Percentiles rank a stretch among this genome's conserved stretches.
Conservation (phyloP, 2,888 invertebrate species). For the Meandrusa payeni region DNA sequence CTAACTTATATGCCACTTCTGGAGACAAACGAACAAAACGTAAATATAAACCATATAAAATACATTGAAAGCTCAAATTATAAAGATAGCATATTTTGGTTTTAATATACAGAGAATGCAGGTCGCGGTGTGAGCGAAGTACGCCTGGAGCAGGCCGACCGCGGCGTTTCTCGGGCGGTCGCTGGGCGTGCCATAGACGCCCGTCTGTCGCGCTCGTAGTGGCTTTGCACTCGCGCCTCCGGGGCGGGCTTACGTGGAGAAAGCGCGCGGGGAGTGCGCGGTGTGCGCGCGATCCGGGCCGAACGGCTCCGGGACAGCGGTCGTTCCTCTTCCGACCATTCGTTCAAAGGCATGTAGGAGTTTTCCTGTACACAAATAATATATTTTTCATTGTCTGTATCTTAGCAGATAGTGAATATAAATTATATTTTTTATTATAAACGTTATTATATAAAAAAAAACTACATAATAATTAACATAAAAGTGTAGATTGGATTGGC, state of each 20-base stretch:
- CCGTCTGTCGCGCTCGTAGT: constrained; percentile 58
- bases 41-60: no score
- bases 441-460: no score
- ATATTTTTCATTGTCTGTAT: no score
- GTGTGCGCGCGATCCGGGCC: constrained; percentile 48
- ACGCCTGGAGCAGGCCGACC: constrained; percentile 55
- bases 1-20: no score
- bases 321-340: constrained; percentile 60
- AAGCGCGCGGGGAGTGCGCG: constrained; percentile 50
- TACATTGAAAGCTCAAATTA: no score
- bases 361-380: constrained; percentile 43
- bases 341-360: constrained; percentile 58
- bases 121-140: constrained; percentile 63
- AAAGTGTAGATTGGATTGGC: no score
- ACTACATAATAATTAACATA: no score
- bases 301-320: constrained; percentile 63
- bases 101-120: constrained; percentile 65
- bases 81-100: no score
- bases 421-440: no score
- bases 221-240: constrained; percentile 44
- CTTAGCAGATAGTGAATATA: no score
- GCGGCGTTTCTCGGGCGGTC: constrained; percentile 58
- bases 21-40: no score
- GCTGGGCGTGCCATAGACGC: constrained; percentile 52
- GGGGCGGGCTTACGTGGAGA: constrained; percentile 41